Conservation (phyloP, 2,113 vertebrate species). For the Centropristis striata region DNA sequence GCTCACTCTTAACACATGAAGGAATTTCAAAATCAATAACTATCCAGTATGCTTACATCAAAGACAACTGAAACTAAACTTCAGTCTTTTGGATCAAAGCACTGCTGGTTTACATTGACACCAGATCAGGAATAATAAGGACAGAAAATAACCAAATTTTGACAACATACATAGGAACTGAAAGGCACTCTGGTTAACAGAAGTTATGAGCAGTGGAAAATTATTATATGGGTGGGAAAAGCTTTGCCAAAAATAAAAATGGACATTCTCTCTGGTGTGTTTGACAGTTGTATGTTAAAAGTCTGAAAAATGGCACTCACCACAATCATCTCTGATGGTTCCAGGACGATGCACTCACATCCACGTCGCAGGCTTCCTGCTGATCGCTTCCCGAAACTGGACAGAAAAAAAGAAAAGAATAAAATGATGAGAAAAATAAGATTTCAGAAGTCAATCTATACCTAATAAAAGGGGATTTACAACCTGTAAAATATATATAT, state of each 20-base stretch:
- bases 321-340: conserved; percentile 99
- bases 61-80: background rate
- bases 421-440: background rate
- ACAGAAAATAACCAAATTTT: background rate
- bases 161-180: background rate
- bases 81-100: background rate
- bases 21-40: conserved; percentile 5
- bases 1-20: background rate
- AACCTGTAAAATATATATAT: background rate
- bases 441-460: background rate
- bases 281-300: background rate
- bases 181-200: background rate
- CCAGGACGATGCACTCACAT: conserved; percentile 99
- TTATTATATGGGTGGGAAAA: background rate
- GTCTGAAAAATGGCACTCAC: conserved; percentile 83
- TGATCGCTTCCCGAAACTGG: conserved; percentile 97
- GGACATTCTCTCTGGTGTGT: background rate
- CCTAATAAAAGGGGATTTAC: accelerated
- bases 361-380: conserved; percentile 97
- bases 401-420: conserved; percentile 32
- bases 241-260: background rate
- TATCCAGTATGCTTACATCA: background rate
- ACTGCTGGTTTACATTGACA: background rate
- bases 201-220: no score
- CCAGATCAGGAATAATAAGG: background rate